Evolutionary conservation across 2,113 vertebrate species (phyloP).

Genomic region (Sinocyclocheilus maitianheensis): DNA sequence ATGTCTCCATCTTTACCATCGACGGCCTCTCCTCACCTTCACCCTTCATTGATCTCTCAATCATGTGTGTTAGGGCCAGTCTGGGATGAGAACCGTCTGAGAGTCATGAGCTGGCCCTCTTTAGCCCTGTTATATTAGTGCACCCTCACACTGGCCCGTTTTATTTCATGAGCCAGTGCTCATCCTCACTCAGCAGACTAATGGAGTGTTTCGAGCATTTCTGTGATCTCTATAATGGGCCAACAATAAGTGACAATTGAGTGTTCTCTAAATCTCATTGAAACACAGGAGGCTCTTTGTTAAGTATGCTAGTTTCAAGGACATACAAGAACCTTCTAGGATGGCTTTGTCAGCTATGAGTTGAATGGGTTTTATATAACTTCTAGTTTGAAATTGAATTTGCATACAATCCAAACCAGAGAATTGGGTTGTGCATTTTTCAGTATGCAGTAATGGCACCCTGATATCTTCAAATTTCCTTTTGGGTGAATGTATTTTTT

Average conservation of each 20-base stretch:
- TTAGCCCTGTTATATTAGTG: not conserved
- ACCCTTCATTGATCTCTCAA: slow-evolving; percentile 76
- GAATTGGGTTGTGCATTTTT: no score
- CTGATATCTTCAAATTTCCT: no score
- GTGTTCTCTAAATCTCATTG: not conserved
- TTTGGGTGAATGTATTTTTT: no score
- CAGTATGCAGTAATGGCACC: no score
- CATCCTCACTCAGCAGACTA: slow-evolving; percentile 12
- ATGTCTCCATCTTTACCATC: slow-evolving; percentile 60
- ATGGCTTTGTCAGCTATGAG: not conserved
- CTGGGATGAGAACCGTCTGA: not conserved
- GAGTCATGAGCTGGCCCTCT: slow-evolving; percentile 9
- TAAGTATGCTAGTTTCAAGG: not conserved
- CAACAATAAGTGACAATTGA: slow-evolving; percentile 12
- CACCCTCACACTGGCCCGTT: not conserved
- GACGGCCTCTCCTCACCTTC: slow-evolving; percentile 59
- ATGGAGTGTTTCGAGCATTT: slow-evolving; percentile 19
- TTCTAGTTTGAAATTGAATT: not conserved
- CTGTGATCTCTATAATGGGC: slow-evolving; percentile 7
- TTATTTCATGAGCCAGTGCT: slow-evolving; percentile 32
- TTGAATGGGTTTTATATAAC: not conserved
- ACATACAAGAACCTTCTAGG: not conserved
- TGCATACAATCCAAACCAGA: not conserved
- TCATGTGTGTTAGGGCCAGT: slow-evolving; percentile 60
- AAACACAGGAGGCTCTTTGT: not conserved